Evolutionary conservation across 2,888 invertebrate genomes (phyloP).

Genomic region (Sicus ferrugineus): DNA sequence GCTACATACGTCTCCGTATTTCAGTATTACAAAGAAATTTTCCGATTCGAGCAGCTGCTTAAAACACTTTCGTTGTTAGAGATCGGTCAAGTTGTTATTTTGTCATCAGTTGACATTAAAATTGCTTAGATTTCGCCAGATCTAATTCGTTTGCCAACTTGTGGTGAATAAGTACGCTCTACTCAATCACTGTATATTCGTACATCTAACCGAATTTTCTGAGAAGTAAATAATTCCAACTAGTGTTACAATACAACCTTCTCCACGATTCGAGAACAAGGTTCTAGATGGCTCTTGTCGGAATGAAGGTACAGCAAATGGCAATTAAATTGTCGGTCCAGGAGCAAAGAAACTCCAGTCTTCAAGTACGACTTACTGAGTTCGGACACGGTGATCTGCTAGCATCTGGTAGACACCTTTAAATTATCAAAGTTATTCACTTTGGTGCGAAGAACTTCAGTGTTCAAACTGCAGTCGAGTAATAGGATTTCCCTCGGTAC

Average conservation of each 20-base stretch:
- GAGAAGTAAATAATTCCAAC: too few species aligned
- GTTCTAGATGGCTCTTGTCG: conserved; percentile 20
- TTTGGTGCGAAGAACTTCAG: conserved; percentile 3
- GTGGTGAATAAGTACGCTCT: conserved; percentile 8
- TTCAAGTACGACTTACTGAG: too few species aligned
- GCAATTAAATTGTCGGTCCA: neutral
- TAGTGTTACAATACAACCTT: too few species aligned
- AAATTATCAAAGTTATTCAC: conserved; percentile 6
- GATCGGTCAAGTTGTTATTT: conserved; percentile 19
- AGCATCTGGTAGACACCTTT: neutral
- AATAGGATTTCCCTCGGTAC: neutral
- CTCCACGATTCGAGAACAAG: too few species aligned
- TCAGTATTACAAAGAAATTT: neutral
- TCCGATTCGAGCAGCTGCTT: neutral
- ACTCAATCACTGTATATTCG: neutral
- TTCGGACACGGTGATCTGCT: too few species aligned
- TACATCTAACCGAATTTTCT: neutral
- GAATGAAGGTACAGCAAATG: neutral
- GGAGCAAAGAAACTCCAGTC: neutral
- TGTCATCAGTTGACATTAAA: conserved; percentile 28
- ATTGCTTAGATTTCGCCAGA: conserved; percentile 21
- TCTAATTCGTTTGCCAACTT: conserved; percentile 15
- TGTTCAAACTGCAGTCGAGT: neutral
- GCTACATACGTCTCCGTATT: neutral
- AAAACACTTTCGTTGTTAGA: conserved; percentile 1